A percentile compares a stretch with the other conserved stretches of the same genome.
These are phyloP conservation scores for Anguilla japonica DNA, from an alignment of 2,113 vertebrate species.

Conservation along the genomic window DNA sequence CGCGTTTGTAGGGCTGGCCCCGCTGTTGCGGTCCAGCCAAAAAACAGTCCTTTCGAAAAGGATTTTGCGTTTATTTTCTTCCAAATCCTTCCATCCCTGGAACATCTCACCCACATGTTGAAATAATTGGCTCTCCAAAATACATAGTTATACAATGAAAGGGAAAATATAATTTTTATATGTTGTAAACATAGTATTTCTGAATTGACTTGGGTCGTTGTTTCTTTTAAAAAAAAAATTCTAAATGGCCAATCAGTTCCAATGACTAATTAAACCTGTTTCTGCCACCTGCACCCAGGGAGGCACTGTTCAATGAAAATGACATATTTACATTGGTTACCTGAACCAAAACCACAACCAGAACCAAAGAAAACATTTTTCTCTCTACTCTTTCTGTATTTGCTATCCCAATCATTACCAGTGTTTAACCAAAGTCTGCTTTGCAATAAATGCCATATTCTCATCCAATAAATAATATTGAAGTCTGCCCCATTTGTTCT, in stretches of 20 bases:
- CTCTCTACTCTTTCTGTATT: conserved; percentile 19
- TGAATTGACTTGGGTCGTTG: neutral
- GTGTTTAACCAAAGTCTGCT: conserved; percentile 59
- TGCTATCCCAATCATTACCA: conserved; percentile 45
- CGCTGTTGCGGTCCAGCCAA: too few relatives aligned
- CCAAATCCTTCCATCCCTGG: too few relatives aligned
- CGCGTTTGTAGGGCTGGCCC: too few relatives aligned
- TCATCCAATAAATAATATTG: conserved; percentile 44
- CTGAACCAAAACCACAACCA: neutral
- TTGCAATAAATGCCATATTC: conserved; percentile 49
- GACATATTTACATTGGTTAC: neutral
- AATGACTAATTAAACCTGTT: neutral
- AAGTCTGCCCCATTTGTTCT: conserved; percentile 49
- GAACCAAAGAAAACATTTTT: neutral
- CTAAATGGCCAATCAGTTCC: too few relatives aligned
- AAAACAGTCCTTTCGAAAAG: too few relatives aligned
- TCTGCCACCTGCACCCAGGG: neutral
- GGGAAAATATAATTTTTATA: too few relatives aligned
- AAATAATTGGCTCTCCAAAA: too few relatives aligned
- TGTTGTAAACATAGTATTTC: too few relatives aligned
- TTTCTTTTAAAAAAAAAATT: neutral
- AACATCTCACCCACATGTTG: too few relatives aligned
- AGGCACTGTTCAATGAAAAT: neutral
- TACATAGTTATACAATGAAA: too few relatives aligned
- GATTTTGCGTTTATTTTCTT: too few relatives aligned